Base-by-base conservation (phyloP, 2,888 invertebrate genomes). In the Apamea crenata region DNA sequence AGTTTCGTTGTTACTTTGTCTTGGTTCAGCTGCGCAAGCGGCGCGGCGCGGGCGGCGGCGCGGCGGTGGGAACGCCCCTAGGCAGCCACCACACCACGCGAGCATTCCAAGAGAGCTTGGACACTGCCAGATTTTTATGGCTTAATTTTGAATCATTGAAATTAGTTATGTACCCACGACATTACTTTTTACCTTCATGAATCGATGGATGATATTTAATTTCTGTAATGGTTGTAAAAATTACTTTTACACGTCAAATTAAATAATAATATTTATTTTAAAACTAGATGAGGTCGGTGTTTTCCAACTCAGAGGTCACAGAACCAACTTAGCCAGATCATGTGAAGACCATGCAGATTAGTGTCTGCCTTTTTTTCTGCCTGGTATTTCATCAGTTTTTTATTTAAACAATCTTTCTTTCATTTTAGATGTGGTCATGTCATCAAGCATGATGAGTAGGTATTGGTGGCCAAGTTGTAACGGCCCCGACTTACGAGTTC, bases 1-100 rank as follows among this genome's bases (percentile, higher is more conserved):
- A 77, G 56, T 77, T 32, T n/a, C 10, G n/a, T 77, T 44, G 32
- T 77, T 56, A 84, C 70, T 83, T 84, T 71, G 74, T 72, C 63
- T 75, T 63, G 36, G 56, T 71, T 69, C 80, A 70, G 65, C 21
- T 73, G 79, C 67, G 74, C 75, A 65, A 32, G 79, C 53, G 47
- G 40, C 77, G 50, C 18, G 25, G 76, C 18, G 78, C 40, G 18
- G 16, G 36, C 32, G 18, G 53, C 32, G 29, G 36, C 80, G 53
- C 32, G 29, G 36, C 80, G 25, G 65, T 80, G 81, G 65, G 79
- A 81, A 80, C 81, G 65, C 59, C 88, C 80, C 73, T 14, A 73
- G 84, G 82, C 84, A n/a, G 4, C 36, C 32, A 53, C 40, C 61
- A 53, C 47, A 71, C 80, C 82, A 74, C 74, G 56, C 85, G 63